Evolutionary conservation across 2,888 invertebrate genomes (phyloP).

Genomic region (Psylliodes chrysocephalus): DNA sequence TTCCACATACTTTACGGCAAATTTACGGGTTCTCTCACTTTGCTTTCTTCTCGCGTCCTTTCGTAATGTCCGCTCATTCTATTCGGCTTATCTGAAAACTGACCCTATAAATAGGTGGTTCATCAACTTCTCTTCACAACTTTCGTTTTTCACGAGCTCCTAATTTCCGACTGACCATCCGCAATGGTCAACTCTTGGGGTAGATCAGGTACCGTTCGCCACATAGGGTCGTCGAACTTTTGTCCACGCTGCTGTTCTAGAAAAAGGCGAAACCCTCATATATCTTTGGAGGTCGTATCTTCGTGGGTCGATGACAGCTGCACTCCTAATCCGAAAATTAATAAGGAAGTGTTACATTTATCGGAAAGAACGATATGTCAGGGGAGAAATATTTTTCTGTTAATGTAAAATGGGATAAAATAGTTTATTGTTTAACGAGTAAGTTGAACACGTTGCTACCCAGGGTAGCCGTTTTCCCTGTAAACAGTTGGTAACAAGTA

Average conservation of each 20-base stretch:
- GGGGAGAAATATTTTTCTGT: too few relatives aligned
- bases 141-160: slow-evolving; percentile 39
- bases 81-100: not conserved
- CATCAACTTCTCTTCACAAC: slow-evolving; percentile 20
- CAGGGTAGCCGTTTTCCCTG: too few relatives aligned
- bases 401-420: too few relatives aligned
- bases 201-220: slow-evolving; percentile 41
- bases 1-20: too few relatives aligned
- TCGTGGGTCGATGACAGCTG: not conserved
- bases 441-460: too few relatives aligned
- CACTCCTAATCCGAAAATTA: not conserved
- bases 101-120: slow-evolving; percentile 8
- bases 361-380: too few relatives aligned
- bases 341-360: too few relatives aligned
- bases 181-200: slow-evolving; percentile 46
- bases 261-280: slow-evolving; percentile 29
- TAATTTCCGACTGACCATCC: slow-evolving; percentile 48
- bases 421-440: too few relatives aligned
- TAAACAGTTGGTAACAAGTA: too few relatives aligned
- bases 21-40: not conserved
- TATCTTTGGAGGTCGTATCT: slow-evolving; percentile 15
- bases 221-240: slow-evolving; percentile 42
- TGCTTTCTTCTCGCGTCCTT: not conserved
- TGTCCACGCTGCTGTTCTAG: not conserved
- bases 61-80: not conserved